Evolutionary conservation across 2,113 vertebrate genomes (phyloP).

Genomic region (Sialia sialis): DNA sequence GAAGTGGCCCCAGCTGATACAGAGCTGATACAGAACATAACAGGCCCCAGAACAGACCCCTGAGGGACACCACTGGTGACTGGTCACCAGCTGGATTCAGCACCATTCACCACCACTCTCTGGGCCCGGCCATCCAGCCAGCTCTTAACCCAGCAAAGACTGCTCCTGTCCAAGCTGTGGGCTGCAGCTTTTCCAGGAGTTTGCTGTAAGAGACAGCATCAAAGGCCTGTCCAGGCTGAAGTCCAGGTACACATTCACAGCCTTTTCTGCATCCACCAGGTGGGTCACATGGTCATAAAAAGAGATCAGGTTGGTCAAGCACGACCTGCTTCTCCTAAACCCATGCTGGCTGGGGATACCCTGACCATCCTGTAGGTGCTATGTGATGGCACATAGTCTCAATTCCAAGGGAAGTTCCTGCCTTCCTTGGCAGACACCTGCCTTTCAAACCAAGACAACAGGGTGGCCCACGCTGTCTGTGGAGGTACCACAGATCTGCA

Average conservation of each 20-base stretch:
- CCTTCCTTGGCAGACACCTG: background rate
- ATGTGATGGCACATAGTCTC: background rate
- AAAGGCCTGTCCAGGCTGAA: background rate
- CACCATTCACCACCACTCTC: no score
- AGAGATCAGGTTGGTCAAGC: background rate
- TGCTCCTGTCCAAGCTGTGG: no score
- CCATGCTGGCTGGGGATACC: background rate
- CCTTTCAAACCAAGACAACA: background rate
- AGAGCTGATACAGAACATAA: no score
- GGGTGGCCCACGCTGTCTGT: background rate
- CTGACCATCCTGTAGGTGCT: no score
- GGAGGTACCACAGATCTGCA: background rate
- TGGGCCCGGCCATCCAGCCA: no score
- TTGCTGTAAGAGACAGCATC: no score
- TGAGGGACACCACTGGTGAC: no score
- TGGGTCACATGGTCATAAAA: background rate
- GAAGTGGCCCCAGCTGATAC: no score
- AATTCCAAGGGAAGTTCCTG: background rate
- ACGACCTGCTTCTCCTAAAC: background rate
- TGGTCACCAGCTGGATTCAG: no score
- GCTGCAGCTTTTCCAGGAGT: no score
- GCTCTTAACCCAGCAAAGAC: no score
- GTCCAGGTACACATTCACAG: background rate
- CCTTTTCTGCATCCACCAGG: background rate
- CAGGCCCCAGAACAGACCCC: no score